Percentiles rank a stretch among this genome's conserved stretches.
These are phyloP conservation scores for Lissonota sp. DNA, from an alignment of 2,888 invertebrate genomes.

Conservation along the genomic window DNA sequence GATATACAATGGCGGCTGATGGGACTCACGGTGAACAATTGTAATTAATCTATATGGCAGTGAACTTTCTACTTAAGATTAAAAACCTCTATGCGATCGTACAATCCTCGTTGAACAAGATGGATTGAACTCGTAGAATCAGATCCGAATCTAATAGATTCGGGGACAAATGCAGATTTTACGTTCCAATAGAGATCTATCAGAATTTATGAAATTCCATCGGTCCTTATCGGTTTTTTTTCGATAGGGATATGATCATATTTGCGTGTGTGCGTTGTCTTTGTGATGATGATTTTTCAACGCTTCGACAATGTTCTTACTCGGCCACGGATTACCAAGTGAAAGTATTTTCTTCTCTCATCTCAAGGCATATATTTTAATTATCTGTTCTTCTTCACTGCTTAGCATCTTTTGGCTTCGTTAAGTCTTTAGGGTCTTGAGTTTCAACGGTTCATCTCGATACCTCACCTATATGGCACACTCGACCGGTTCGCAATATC, in stretches of 20 bases:
- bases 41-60: conserved; percentile 80
- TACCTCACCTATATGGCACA: conserved; percentile 71
- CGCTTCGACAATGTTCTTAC: conserved; percentile 43
- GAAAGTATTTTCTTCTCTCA: conserved; percentile 30
- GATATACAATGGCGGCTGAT: conserved; percentile 79
- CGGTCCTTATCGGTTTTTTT: too few species aligned
- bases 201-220: too few species aligned
- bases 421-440: conserved; percentile 76
- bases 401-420: conserved; percentile 83
- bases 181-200: too few species aligned
- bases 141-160: too few species aligned
- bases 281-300: conserved; percentile 57
- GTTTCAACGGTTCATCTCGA: conserved; percentile 65
- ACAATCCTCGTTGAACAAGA: too few species aligned
- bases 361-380: conserved; percentile 47
- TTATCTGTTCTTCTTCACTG: conserved; percentile 60
- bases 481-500: conserved; percentile 28
- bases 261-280: neutral
- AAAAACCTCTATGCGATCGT: conserved; percentile 50
- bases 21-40: conserved; percentile 67
- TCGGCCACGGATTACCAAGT: conserved; percentile 35
- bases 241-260: conserved; percentile 19
- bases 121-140: too few species aligned
- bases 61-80: conserved; percentile 73
- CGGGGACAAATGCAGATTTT: too few species aligned